A percentile compares a stretch with the other conserved stretches of the same genome.
Conservation (phyloP, 2,797 vertebrate genomes). For the Silurus lanzhouensis region DNA sequence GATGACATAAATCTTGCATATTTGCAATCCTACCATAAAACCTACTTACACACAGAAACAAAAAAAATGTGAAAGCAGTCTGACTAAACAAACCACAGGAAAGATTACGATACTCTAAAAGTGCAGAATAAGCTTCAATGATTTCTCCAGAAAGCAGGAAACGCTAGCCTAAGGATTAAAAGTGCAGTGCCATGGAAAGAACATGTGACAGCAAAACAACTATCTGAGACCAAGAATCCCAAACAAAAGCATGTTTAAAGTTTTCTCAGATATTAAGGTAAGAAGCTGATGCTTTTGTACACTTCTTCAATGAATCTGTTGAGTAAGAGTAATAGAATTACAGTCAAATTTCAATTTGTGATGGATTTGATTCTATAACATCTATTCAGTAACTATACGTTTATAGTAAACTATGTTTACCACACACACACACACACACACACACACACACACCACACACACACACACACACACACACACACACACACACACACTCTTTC, state of each 20-base stretch:
- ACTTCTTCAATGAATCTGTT: not conserved
- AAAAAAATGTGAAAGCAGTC: not conserved
- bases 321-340: not conserved
- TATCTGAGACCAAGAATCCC: not conserved
- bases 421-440: too few species aligned
- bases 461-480: too few species aligned
- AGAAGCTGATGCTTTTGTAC: not conserved
- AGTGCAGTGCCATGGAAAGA: not conserved
- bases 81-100: not conserved
- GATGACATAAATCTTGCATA: not conserved
- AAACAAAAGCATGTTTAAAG: not conserved
- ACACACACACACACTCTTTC: too few species aligned
- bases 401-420: too few species aligned
- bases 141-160: slow-evolving; percentile 24
- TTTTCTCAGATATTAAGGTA: not conserved
- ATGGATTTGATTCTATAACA: not conserved
- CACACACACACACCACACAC: too few species aligned
- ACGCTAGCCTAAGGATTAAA: not conserved
- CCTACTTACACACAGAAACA: not conserved
- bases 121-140: slow-evolving; percentile 18
- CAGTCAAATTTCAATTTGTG: not conserved
- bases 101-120: slow-evolving; percentile 23
- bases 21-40: not conserved
- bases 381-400: too few species aligned
- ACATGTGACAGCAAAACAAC: not conserved